Base-by-base conservation (phyloP, 1,140 invertebrate genomes). In the Cydia amplana region DNA sequence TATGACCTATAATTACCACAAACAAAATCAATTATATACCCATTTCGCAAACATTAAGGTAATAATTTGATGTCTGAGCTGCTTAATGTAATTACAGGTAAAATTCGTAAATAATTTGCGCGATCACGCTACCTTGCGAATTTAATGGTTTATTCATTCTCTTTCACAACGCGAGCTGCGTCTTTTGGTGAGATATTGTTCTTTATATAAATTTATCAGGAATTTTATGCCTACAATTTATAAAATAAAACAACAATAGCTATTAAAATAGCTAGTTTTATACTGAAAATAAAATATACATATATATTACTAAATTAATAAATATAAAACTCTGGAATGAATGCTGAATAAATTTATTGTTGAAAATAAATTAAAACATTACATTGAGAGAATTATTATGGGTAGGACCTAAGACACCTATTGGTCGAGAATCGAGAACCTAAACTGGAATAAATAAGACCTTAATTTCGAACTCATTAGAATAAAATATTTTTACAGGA, bases 21-120 rank as follows among this genome's bases (percentile, higher is more conserved):
- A 70, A 70, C 18, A 67, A 67, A 18, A 67, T 16, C 65, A 70
- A 70, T 70, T 70, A 70, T 70, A 40, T 36, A 70, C 16, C 65
- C 32, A 70, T 70, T 70, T 70, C 36, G 36, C 9, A 60, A 60
- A 60, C 20, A 36, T 70, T 70, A 36, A 32, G 32, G 65, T 6
- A 70, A 70, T 70, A 70, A 70, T 18, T 32, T 36, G 32, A 36
- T 40, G 43, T 36, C 32, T 32, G 28, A 36, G 65, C 32, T 70
- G 5, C 16, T 70, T 40, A 70, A 18, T 70, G n/a, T 18, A 40
- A 40, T 70, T 70, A 43, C 40, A 20, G 65, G 65, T 70, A 20
- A 40, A 70, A 40, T 70, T 70, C 14, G 65, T 70, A 70, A 70
- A 70, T 40, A 36, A 70, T 70, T 70, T 70, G 16, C 65, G 32